Conservation (phyloP, 2,888 invertebrate genomes). For the Eupeodes luniger region DNA sequence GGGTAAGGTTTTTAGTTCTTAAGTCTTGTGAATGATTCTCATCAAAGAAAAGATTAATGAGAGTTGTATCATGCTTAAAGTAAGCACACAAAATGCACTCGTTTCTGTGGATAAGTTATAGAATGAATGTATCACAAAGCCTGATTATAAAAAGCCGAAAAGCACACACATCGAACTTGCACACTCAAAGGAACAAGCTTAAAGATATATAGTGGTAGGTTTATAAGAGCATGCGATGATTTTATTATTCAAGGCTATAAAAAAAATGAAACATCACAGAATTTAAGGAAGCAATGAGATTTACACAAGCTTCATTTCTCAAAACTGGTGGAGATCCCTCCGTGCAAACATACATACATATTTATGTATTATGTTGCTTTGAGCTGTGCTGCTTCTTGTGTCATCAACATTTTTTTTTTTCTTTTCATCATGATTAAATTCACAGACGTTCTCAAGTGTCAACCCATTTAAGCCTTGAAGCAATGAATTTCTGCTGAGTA, state of each 20-base stretch:
- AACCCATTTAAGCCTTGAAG: conserved; percentile 56
- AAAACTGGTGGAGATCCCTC: neutral
- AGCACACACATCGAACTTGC: no score
- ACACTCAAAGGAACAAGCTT: no score
- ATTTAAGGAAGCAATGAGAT: conserved; percentile 14
- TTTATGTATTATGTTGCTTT: neutral
- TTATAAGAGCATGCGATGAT: neutral
- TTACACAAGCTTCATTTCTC: conserved; percentile 21
- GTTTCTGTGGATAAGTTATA: no score
- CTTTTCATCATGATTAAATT: conserved; percentile 34
- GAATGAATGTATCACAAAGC: no score
- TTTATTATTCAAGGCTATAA: conserved; percentile 27
- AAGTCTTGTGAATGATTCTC: no score
- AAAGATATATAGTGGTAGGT: neutral
- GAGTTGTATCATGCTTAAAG: no score
- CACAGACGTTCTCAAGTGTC: conserved; percentile 50
- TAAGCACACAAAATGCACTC: no score
- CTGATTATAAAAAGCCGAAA: no score
- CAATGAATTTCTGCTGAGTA: conserved; percentile 42
- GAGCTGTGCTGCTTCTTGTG: conserved; percentile 19
- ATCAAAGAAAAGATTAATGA: no score
- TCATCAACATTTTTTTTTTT: conserved; percentile 28
- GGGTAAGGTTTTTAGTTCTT: no score
- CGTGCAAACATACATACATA: no score
- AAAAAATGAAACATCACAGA: neutral